Base-by-base conservation (phyloP, 1,140 invertebrate species). In the Neodiprion pinetum region DNA sequence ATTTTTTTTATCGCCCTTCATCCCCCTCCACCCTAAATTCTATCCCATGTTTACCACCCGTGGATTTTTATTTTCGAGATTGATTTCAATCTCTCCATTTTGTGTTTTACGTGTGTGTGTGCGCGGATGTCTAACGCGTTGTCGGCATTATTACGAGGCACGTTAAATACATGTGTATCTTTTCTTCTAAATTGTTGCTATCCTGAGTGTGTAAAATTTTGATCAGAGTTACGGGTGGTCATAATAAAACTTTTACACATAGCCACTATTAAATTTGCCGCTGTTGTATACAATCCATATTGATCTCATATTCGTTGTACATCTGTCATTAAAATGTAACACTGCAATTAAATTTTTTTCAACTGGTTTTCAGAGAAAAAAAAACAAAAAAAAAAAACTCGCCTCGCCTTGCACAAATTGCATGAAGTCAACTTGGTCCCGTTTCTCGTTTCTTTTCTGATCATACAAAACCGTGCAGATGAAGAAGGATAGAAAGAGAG, bases 231-330 rank as follows among this genome's bases (percentile, higher is more conserved):
- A 66, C 49, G 48, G 66, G 7, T 73, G 71, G 66, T 73, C 61
- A 2, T 28, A 50, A 23, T 53, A 50, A 61, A 14, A 53, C 48
- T 74, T 50, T 70, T 72, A 71, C 28, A 8, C 11, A 28, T 71
- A 71, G 73, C 66, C 12, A 17, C 48, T 49, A 53, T 71, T 74
- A 78, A 79, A 79, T 77, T 79, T 74, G 76, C 73, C 74, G 78
- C 75, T 75, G 75, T 80, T 82, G 80, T 85, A 78, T 81, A 83
- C 83, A 80, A 80, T 84, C 78, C 78, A 85, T 86, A 85, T 86
- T 84, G 84, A 86, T 86, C 83, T 86, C 28, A 40, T 61, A 80
- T 81, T 78, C 78, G 28, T 40, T 40, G 28, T 40, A 40, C 28
- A 40, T 40, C 28, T 40, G 28, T 40, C 28, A 40, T 40, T 40